Evolutionary conservation across 2,888 invertebrate genomes (phyloP).

Genomic region (Desoria tigrina): DNA sequence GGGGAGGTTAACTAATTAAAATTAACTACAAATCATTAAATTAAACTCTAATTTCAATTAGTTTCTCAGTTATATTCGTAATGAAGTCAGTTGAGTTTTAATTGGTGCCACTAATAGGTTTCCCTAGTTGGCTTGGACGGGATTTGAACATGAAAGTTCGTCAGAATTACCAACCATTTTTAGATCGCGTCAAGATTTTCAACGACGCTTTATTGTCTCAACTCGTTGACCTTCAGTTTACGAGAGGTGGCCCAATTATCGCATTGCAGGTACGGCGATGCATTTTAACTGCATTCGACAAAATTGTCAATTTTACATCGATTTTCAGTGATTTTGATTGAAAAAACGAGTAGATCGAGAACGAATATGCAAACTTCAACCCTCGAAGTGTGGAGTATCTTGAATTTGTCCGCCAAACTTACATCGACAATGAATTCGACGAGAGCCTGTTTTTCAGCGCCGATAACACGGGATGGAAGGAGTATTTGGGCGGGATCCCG

Average conservation of each 20-base stretch:
- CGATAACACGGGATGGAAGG: slow-evolving; percentile 17
- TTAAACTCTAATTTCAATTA: slow-evolving; percentile 58
- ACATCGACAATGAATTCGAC: slow-evolving; percentile 15
- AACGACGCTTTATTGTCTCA: not conserved
- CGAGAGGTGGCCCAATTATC: slow-evolving; percentile 79
- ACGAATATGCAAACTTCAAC: slow-evolving; percentile 82
- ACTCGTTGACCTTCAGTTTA: not conserved
- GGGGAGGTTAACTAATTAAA: no score
- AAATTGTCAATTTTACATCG: not conserved
- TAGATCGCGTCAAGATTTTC: not conserved
- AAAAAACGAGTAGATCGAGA: slow-evolving; percentile 75
- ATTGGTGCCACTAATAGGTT: no score
- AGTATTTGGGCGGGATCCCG: slow-evolving; percentile 32
- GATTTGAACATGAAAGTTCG: not conserved
- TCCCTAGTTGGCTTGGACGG: not conserved
- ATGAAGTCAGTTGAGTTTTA: no score
- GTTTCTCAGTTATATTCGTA: no score
- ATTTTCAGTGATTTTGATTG: no score
- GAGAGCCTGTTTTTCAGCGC: slow-evolving; percentile 30
- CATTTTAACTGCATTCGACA: not conserved
- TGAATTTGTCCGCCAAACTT: slow-evolving; percentile 17
- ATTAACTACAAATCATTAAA: no score
- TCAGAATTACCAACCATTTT: not conserved
- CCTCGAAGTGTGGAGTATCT: slow-evolving; percentile 19
- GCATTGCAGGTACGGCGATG: slow-evolving; percentile 69